Evolutionary conservation across 2,113 vertebrate species (phyloP).

Genomic region (Centropus unirufus): DNA sequence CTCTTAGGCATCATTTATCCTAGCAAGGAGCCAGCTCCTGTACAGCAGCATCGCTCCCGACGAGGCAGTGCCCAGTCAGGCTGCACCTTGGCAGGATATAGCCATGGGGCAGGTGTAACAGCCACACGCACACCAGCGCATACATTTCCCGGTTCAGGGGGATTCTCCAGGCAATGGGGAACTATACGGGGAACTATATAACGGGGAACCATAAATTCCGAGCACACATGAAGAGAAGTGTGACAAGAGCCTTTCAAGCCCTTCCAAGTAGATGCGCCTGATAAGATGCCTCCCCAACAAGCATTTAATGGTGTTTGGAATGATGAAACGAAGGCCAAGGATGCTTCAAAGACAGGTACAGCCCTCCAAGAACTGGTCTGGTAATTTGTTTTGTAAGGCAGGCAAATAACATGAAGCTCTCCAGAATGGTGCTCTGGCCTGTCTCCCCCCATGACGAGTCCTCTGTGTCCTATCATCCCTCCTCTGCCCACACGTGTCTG

Average conservation of each 20-base stretch:
- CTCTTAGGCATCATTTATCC: not conserved
- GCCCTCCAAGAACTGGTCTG: not conserved
- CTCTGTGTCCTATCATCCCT: not conserved
- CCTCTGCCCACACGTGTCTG: not conserved
- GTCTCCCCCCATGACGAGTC: not conserved
- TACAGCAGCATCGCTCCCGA: not conserved
- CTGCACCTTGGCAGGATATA: not conserved
- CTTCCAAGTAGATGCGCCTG: slow-evolving; percentile 64
- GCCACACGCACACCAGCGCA: not conserved
- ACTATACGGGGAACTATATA: not conserved
- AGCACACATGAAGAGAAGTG: not conserved
- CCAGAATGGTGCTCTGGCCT: slow-evolving; percentile 40
- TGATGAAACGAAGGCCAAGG: slow-evolving; percentile 41
- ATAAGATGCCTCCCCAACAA: slow-evolving; percentile 49
- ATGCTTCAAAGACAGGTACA: slow-evolving; percentile 39
- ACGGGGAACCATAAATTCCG: slow-evolving; percentile 7
- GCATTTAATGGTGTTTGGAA: slow-evolving; percentile 15
- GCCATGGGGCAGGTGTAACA: not conserved
- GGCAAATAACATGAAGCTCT: slow-evolving; percentile 21
- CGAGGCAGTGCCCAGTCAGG: not conserved
- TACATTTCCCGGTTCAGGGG: not conserved
- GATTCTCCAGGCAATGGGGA: not conserved
- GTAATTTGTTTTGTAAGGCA: slow-evolving; percentile 42
- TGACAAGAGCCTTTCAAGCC: slow-evolving; percentile 56
- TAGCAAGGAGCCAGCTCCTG: not conserved